A percentile compares a stretch with the other conserved stretches of the same genome.
phyloP scores from a whole-genome alignment of 2,888 invertebrate species.

The Thymelicus sylvestris region DNA sequence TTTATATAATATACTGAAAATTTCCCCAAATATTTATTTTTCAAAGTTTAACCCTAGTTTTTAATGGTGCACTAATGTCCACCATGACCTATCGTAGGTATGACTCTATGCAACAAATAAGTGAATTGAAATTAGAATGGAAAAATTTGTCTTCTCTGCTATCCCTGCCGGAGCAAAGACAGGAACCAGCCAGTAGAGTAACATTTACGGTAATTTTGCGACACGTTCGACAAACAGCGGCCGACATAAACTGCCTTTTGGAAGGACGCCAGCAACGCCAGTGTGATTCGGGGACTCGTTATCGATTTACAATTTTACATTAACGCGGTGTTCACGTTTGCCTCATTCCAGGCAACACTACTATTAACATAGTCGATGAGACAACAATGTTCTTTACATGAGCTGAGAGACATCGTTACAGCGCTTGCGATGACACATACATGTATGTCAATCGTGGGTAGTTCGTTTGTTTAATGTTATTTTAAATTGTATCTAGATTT shows the following conservation, averaged over 20 bases:
- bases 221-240: slow-evolving; percentile 60
- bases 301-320: slow-evolving; percentile 21
- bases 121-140: too few relatives aligned
- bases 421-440: not conserved
- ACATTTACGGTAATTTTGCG: slow-evolving; percentile 50
- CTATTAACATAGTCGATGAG: not conserved
- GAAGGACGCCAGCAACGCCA: slow-evolving; percentile 61
- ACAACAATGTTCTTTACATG: not conserved
- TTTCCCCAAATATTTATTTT: too few relatives aligned
- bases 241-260: slow-evolving; percentile 67
- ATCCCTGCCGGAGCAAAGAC: slow-evolving; percentile 46
- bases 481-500: too few relatives aligned
- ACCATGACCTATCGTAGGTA: too few relatives aligned
- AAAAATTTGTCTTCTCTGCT: slow-evolving; percentile 41
- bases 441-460: too few relatives aligned
- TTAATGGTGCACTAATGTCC: too few relatives aligned
- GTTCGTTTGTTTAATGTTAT: too few relatives aligned
- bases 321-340: not conserved
- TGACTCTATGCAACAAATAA: too few relatives aligned
- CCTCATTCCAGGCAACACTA: not conserved
- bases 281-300: slow-evolving; percentile 11
- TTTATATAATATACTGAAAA: too few relatives aligned
- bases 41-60: too few relatives aligned
- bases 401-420: not conserved
- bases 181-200: slow-evolving; percentile 3